Evolutionary conservation across 2,797 vertebrate genomes (phyloP), one percentile per base, ranked within the genome.

Genomic region (Darevskia mixta): DNA sequence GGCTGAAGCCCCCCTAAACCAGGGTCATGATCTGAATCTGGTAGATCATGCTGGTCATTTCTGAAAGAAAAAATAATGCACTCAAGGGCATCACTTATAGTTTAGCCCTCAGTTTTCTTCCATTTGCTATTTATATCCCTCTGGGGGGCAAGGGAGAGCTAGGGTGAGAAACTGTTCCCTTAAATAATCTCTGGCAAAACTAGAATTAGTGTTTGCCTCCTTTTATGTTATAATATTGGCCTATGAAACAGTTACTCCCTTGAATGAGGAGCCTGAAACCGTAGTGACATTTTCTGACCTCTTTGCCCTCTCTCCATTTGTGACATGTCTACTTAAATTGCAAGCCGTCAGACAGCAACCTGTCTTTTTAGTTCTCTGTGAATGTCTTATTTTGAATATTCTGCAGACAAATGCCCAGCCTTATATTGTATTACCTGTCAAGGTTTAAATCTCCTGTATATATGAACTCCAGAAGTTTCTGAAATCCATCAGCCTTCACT

Each of bases 381-480:
- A 79, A n/a, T 67, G 27, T 64, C 49, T 80, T 79, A 61, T 38
- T 80, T 55, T 83, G 43, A 69, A 76, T 0, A 35, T 35, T 72
- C 75, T 38, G 0, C 2, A 82, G 35, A 71, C 8, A 71, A 71
- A 78, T 3, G 61, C 75, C 32, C 82, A 66, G 25, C 18, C 61
- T n/a, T 61, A 10, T 45, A 10, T 66, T 79, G 0, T 0, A 9
- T 92, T 97, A 99, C 99, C 98, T 98, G 97, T 98, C 98, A 86
- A 98, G 97, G 90, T 97, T 97, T 96, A 99, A 97, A 88, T 98
- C 97, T 87, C 99, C 99, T 0, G 98, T 99, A 95, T 99, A 99
- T 93, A 99, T 97, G 83, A 98, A 99, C 87, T 99, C 98, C 97
- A 99, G 92, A 66, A 99, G 97, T 94, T 98, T 99, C 95, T 99